Conservation (phyloP, 2,797 vertebrate species). For the Lutra lutra region DNA sequence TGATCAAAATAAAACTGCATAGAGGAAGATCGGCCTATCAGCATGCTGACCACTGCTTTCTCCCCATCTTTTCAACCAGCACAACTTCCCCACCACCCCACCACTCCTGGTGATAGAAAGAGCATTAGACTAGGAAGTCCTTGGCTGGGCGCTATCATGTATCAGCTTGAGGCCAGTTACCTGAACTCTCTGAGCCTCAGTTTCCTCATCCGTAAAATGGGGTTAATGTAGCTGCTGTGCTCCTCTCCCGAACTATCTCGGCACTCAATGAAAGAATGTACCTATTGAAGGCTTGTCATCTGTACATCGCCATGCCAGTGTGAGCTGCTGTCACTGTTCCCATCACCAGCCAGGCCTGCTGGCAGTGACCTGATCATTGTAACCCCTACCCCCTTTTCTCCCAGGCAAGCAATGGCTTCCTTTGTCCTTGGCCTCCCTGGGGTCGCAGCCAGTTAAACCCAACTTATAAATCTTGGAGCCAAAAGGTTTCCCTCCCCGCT, state of each 20-base stretch:
- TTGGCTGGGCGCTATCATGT: background rate
- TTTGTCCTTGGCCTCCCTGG: slow-evolving; percentile 12
- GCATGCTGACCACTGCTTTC: slow-evolving; percentile 26
- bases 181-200: slow-evolving; percentile 20
- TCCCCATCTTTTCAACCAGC: background rate
- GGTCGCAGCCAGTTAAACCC: background rate
- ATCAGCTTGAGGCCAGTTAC: slow-evolving; percentile 33
- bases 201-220: background rate
- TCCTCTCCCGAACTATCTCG: background rate
- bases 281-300: background rate
- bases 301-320: background rate
- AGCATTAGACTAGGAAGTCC: slow-evolving; percentile 11
- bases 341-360: background rate
- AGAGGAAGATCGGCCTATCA: background rate
- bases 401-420: background rate
- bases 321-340: background rate
- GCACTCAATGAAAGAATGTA: background rate
- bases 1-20: slow-evolving; percentile 26
- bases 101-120: background rate
- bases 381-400: background rate
- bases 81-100: background rate
- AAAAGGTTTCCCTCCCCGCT: background rate
- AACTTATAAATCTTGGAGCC: background rate
- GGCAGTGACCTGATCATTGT: background rate
- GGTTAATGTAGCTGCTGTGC: background rate